phyloP scores from a whole-genome alignment of 1,140 invertebrate species.

The Microplitis demolitor region DNA sequence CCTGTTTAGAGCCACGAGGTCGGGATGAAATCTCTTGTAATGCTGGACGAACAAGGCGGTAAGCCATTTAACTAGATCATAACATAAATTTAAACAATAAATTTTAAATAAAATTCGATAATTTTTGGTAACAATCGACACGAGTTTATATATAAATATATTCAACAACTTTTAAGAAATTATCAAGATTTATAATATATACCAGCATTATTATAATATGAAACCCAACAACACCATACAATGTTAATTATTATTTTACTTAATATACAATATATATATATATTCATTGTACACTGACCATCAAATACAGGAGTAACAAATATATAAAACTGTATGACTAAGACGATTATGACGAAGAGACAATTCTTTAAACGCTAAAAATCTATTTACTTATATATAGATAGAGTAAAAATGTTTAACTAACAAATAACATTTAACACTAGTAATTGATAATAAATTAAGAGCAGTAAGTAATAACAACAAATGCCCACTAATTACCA shows the following conservation, averaged over 20 bases:
- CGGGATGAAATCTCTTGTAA: conserved; percentile 92
- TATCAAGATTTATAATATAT: too few relatives aligned
- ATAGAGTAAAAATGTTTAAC: background rate
- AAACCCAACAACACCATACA: too few relatives aligned
- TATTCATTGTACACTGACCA: too few relatives aligned
- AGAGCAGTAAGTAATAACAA: conserved; percentile 15
- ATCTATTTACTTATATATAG: too few relatives aligned
- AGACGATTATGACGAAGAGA: too few relatives aligned
- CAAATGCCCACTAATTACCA: conserved; percentile 22
- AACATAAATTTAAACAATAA: conserved; percentile 32
- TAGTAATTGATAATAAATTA: background rate
- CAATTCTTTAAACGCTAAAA: too few relatives aligned
- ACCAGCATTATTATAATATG: too few relatives aligned
- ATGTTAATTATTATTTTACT: too few relatives aligned
- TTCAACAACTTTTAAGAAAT: too few relatives aligned
- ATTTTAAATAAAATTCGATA: background rate
- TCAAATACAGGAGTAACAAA: too few relatives aligned
- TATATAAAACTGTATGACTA: too few relatives aligned
- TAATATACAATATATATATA: too few relatives aligned
- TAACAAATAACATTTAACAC: background rate
- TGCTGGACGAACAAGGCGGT: conserved; percentile 95
- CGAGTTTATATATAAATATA: background rate
- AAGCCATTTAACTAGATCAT: conserved; percentile 64
- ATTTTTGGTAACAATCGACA: conserved; percentile 26
- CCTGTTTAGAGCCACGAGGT: conserved; percentile 89